Percentiles rank a stretch among this genome's conserved stretches.
These are phyloP conservation scores for Chymomyza procnemis DNA, from an alignment of 2,888 invertebrate genomes.

Conservation along the genomic window DNA sequence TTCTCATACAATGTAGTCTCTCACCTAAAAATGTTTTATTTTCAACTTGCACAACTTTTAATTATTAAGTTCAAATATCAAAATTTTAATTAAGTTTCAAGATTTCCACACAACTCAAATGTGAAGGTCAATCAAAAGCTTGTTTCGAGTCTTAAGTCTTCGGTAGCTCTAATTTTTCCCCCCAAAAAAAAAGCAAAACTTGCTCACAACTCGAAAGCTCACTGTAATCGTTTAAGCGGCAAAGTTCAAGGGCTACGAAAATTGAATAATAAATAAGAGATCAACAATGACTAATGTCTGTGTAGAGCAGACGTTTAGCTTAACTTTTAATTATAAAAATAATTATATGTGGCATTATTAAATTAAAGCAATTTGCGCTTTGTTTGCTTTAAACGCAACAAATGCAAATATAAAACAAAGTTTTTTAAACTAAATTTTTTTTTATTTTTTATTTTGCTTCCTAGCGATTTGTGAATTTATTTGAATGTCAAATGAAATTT, in stretches of 20 bases:
- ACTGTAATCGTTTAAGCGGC: neutral
- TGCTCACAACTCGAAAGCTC: neutral
- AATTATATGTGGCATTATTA: neutral
- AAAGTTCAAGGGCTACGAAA: neutral
- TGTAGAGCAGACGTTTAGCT: neutral
- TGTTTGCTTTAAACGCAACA: neutral
- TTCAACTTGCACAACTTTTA: too few relatives aligned
- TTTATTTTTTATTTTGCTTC: constrained; percentile 43
- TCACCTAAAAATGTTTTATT: too few relatives aligned
- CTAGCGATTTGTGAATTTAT: constrained; percentile 63
- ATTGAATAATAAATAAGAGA: neutral
- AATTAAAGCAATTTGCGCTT: neutral
- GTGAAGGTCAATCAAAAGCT: neutral
- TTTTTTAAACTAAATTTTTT: constrained; percentile 48
- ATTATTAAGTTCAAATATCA: neutral
- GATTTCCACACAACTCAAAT: neutral
- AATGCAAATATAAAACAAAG: neutral
- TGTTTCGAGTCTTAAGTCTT: neutral
- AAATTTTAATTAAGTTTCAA: too few relatives aligned
- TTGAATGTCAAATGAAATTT: constrained; percentile 61
- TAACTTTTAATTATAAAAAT: neutral
- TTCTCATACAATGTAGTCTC: too few relatives aligned
- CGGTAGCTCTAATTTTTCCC: neutral
- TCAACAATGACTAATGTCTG: neutral
- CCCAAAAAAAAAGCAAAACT: too few relatives aligned